Evolutionary conservation across 2,797 vertebrate species (phyloP).

Genomic region (Chaetodon trifasciatus): DNA sequence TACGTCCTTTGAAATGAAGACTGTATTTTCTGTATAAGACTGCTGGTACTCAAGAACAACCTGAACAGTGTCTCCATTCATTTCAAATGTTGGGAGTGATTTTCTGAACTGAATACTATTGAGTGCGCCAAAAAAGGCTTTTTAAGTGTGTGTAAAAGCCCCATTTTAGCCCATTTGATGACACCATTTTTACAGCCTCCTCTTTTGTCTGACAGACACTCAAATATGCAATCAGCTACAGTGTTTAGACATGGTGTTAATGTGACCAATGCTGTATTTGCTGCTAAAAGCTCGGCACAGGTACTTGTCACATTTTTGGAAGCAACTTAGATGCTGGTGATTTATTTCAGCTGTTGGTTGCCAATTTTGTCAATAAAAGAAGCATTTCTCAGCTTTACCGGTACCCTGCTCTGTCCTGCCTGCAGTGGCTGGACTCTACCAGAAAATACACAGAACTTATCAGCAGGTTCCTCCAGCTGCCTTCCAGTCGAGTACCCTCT

Average conservation of each 20-base stretch:
- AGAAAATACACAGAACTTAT: slow-evolving; percentile 57
- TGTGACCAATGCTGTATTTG: slow-evolving; percentile 26
- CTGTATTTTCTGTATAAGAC: slow-evolving; percentile 5
- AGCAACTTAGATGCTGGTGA: slow-evolving; percentile 1
- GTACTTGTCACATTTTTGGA: slow-evolving; percentile 24
- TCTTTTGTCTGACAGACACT: slow-evolving; percentile 10
- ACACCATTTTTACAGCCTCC: slow-evolving; percentile 15
- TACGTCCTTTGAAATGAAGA: slow-evolving; percentile 26
- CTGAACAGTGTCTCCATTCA: not conserved
- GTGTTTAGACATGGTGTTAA: slow-evolving; percentile 21
- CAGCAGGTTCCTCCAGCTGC: slow-evolving; percentile 38
- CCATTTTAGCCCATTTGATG: slow-evolving; percentile 6
- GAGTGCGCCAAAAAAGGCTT: not conserved
- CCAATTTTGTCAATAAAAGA: slow-evolving; percentile 17
- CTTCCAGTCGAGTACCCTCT: slow-evolving; percentile 30
- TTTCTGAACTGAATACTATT: slow-evolving; percentile 8
- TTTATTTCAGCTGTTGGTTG: slow-evolving; percentile 1
- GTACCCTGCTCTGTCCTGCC: not conserved
- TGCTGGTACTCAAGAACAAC: not conserved
- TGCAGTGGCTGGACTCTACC: slow-evolving; percentile 16
- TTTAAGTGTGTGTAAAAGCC: not conserved
- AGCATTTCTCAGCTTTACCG: slow-evolving; percentile 8
- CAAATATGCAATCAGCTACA: slow-evolving; percentile 11
- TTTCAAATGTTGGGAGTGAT: slow-evolving; percentile 14
- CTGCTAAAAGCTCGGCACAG: slow-evolving; percentile 37